Conservation (phyloP, 2,888 invertebrate species). For the Hyposoter dolosus region DNA sequence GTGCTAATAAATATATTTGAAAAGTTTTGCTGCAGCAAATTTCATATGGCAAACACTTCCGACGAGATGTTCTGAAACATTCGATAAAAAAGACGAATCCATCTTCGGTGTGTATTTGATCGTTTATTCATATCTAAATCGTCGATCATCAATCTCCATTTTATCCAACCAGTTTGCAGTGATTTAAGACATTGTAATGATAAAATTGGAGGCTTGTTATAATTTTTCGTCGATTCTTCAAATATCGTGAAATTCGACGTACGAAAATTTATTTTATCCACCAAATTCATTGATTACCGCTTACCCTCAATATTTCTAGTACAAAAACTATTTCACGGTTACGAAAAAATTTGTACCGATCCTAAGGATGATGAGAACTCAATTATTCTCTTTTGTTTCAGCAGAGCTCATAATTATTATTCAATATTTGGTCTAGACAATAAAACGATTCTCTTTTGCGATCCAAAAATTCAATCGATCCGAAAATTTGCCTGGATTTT, state of each 20-base stretch:
- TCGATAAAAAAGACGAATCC: conserved; percentile 12
- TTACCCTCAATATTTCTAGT: neutral
- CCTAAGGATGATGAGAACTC: no score
- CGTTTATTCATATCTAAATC: conserved; percentile 10
- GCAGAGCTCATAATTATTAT: no score
- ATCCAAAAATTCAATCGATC: no score
- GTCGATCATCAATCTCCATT: conserved; percentile 5
- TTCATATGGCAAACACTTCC: conserved; percentile 24
- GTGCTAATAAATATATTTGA: neutral
- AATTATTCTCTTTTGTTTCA: no score
- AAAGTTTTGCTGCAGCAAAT: conserved; percentile 12
- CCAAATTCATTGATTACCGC: neutral
- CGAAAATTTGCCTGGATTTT: no score
- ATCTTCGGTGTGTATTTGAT: conserved; percentile 20
- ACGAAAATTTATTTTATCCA: neutral
- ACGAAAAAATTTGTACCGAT: neutral
- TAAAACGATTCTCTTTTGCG: no score
- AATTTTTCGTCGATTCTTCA: neutral
- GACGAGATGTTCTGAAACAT: conserved; percentile 17
- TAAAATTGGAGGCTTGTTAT: neutral
- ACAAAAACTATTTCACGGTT: neutral
- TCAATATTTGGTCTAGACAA: no score
- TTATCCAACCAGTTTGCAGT: conserved; percentile 39
- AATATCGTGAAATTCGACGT: neutral
- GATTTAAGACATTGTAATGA: conserved; percentile 6